Base-by-base conservation (phyloP, 2,797 vertebrate species). In the Varecia variegata region DNA sequence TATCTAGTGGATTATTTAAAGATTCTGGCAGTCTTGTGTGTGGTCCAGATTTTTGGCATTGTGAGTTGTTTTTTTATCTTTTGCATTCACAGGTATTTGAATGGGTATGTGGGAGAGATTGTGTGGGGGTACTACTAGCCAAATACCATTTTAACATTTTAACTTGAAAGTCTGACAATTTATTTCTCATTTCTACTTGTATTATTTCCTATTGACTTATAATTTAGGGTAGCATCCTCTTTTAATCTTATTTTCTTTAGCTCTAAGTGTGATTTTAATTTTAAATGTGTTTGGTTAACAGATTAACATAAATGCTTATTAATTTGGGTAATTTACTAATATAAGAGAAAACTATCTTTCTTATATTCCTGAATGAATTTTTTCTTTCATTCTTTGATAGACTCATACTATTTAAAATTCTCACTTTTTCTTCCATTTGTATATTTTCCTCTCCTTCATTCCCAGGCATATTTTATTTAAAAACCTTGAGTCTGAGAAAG, bases 231-330 rank as follows among this genome's bases (percentile, higher is more conserved):
- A 20, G 15, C 85, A 47, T 79, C 35, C 14, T 77, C 30, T 82
- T 71, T 88, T 81, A 82, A 43, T 90, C 58, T 90, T 71, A 54
- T 8, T 95, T 88, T 94, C 25, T 68, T 96, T 90, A 70, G 12
- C 20, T 95, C 56, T 84, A 62, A 93, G 27, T 83, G 52, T 4
- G 3, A 84, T 87, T 96, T 92, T 84, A 70, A 91, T 67, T 65
- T 77, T 88, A 86, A 73, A 65, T 94, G 12, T 83, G n/a, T 93
- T 20, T 94, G 45, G n/a, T 79, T 47, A 82, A 80, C 9, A 83
- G 62, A 58, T 92, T 83, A 81, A 81, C 38, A 45, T 40, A 79
- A 77, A 76, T 52, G 50, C 50, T 82, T 77, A 56, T 84, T 92
- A 81, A 93, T 58, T 67, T 27, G 52, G 43, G 25, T 85, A 68